These are phyloP conservation scores for Antheraea mylitta DNA, from an alignment of 1,140 invertebrate species.

Conservation along the genomic window DNA sequence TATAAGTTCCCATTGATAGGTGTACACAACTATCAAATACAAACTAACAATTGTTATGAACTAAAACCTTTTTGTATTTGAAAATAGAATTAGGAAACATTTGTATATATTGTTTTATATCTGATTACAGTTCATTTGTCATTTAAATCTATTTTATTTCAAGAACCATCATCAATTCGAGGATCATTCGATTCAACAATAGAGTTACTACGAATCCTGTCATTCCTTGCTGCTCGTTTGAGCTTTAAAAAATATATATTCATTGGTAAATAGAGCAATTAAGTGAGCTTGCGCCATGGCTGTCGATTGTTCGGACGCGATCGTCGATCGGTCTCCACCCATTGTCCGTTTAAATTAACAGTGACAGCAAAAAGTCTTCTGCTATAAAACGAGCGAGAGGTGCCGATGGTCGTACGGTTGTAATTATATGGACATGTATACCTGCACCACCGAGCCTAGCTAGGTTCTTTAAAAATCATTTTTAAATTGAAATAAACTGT, in stretches of 20 bases:
- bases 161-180: no score
- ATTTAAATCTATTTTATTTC: no score
- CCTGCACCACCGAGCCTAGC: no score
- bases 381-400: constrained; percentile 14
- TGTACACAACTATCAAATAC: no score
- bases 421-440: neutral
- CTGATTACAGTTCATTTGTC: no score
- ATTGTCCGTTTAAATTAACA: constrained; percentile 63
- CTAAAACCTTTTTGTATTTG: no score
- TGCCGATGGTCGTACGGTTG: neutral
- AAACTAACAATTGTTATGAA: no score
- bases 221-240: neutral
- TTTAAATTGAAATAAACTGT: no score
- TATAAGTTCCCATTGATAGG: no score
- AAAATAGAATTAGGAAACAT: no score
- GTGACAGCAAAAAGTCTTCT: constrained; percentile 47
- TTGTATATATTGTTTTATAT: no score
- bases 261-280: constrained; percentile 56
- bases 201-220: neutral
- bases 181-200: neutral
- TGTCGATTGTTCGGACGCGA: constrained; percentile 48
- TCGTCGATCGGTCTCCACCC: constrained; percentile 36
- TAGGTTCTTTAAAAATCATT: no score
- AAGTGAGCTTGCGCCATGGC: constrained; percentile 45
- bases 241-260: constrained; percentile 37